phyloP scores from a whole-genome alignment of 2,797 vertebrate species.

The Spea hammondii region DNA sequence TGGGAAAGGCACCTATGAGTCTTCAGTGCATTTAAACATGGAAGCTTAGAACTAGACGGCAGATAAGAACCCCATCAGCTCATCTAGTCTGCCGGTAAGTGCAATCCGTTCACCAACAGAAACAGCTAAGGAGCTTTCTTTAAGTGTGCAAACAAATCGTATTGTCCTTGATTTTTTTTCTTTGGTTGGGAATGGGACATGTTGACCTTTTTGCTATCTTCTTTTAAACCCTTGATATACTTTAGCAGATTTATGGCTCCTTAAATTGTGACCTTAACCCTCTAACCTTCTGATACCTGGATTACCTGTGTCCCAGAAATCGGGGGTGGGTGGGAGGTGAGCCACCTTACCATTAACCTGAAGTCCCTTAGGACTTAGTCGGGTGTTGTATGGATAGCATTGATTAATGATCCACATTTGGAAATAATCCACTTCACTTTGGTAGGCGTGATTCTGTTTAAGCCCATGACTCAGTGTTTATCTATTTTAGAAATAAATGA shows the following conservation, averaged over 20 bases:
- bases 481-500: not conserved
- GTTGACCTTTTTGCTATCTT: slow-evolving; percentile 48
- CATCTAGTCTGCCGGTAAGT: not conserved
- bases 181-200: slow-evolving; percentile 31
- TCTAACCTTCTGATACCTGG: slow-evolving; percentile 47
- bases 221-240: slow-evolving; percentile 36
- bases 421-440: slow-evolving; percentile 43
- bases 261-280: slow-evolving; percentile 49
- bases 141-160: slow-evolving; percentile 46
- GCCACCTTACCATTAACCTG: slow-evolving; percentile 14
- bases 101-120: slow-evolving; percentile 34
- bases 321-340: not conserved
- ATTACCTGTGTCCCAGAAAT: slow-evolving; percentile 35
- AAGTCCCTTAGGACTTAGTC: not conserved
- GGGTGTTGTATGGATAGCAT: not conserved
- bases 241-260: slow-evolving; percentile 47
- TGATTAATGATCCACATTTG: slow-evolving; percentile 2
- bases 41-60: not conserved
- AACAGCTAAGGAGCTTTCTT: slow-evolving; percentile 28
- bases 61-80: too few species aligned
- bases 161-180: slow-evolving; percentile 33
- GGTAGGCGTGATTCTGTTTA: not conserved
- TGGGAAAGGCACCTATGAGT: not conserved
- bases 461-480: not conserved
- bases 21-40: not conserved